Evolutionary conservation across 2,888 invertebrate genomes (phyloP).

Genomic region (Nineta flava): DNA sequence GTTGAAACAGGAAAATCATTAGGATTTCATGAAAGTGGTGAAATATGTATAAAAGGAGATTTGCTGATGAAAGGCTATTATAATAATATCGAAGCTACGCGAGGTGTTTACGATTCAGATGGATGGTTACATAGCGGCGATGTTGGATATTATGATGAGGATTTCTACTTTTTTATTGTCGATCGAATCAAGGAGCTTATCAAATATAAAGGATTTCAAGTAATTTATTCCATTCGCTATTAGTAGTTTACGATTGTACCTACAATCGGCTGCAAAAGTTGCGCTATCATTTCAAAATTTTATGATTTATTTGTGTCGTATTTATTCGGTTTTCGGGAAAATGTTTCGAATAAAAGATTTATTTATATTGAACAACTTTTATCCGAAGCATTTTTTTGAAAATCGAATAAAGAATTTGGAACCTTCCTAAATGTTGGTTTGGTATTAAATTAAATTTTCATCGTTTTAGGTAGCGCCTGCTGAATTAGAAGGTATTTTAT

Average conservation of each 20-base stretch:
- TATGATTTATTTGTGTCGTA: too few relatives aligned
- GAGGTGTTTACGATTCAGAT: conserved; percentile 43
- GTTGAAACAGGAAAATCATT: conserved; percentile 41
- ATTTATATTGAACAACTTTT: too few relatives aligned
- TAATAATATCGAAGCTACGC: conserved; percentile 50
- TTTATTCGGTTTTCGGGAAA: too few relatives aligned
- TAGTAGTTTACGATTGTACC: too few relatives aligned
- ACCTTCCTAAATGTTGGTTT: too few relatives aligned
- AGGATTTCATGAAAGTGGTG: conserved; percentile 55
- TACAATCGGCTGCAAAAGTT: too few relatives aligned
- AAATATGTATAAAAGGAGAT: conserved; percentile 70
- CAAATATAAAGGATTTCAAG: conserved; percentile 77
- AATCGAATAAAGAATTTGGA: too few relatives aligned
- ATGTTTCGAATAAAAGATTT: too few relatives aligned
- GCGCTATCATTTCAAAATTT: too few relatives aligned
- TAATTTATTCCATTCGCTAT: conserved; percentile 25
- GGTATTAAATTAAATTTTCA: too few relatives aligned
- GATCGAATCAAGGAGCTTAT: conserved; percentile 81
- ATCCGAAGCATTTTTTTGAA: too few relatives aligned
- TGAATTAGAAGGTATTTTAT: conserved; percentile 41
- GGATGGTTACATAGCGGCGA: conserved; percentile 73
- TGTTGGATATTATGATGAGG: conserved; percentile 63
- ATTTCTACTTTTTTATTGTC: conserved; percentile 64
- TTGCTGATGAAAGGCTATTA: conserved; percentile 57
- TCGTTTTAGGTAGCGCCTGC: conserved; percentile 29